These are phyloP conservation scores for Podarcis raffonei DNA, from an alignment of 2,113 vertebrate species.

Conservation along the genomic window DNA sequence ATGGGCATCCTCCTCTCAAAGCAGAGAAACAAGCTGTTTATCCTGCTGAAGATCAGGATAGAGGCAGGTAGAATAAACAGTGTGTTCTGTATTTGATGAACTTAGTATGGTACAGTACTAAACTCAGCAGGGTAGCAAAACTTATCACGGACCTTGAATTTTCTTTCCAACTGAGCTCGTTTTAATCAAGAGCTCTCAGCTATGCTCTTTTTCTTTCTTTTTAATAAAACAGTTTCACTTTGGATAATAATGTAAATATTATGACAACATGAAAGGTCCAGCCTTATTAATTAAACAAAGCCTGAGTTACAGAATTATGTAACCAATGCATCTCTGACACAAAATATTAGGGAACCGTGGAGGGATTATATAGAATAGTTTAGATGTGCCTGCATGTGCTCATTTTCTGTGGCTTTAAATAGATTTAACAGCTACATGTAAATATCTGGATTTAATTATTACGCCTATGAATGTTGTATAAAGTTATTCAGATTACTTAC, in stretches of 20 bases:
- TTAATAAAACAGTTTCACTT: conserved; percentile 22
- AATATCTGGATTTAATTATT: conserved; percentile 54
- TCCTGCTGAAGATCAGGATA: background rate
- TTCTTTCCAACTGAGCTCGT: conserved; percentile 17
- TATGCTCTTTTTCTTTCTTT: background rate
- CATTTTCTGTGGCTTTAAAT: conserved; percentile 8
- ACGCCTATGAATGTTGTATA: conserved; percentile 34
- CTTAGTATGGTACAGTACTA: background rate
- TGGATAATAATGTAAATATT: conserved; percentile 66
- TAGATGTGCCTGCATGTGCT: conserved; percentile 4
- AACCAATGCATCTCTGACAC: conserved; percentile 54
- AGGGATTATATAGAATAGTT: conserved; percentile 22
- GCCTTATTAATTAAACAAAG: conserved; percentile 68
- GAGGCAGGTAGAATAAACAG: background rate
- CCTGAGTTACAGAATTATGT: conserved; percentile 47
- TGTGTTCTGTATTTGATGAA: background rate
- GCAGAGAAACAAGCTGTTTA: background rate
- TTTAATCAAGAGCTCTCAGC: background rate
- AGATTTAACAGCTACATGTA: conserved; percentile 41
- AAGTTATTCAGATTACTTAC: conserved; percentile 34
- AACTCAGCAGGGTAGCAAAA: background rate
- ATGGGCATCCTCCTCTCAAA: background rate
- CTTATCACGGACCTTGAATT: conserved; percentile 18
- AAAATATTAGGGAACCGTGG: conserved; percentile 58
- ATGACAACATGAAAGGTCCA: conserved; percentile 62